A percentile compares a stretch with the other conserved stretches of the same genome.
Conservation (phyloP, 2,113 vertebrate species). For the Trematomus loennbergii region DNA sequence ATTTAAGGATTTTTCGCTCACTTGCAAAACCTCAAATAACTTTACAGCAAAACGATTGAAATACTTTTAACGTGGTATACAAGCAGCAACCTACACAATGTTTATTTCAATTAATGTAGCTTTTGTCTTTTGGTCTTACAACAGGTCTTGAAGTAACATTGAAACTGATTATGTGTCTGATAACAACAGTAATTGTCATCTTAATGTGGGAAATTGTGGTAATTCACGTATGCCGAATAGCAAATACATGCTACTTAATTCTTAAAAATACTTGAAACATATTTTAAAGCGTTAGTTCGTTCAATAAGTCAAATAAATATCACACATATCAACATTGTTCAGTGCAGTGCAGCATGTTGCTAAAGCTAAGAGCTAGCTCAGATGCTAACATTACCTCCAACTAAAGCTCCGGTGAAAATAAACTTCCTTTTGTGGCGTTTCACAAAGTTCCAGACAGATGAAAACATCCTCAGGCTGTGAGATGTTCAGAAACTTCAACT, state of each 20-base stretch:
- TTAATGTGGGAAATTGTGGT: not conserved
- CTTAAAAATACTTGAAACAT: not conserved
- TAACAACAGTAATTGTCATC: not conserved
- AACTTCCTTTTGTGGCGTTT: constrained; percentile 96
- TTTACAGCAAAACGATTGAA: too few relatives aligned
- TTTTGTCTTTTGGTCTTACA: not conserved
- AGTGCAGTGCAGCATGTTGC: not conserved
- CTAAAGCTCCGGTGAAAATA: constrained; percentile 88
- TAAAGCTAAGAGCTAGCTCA: constrained; percentile 8
- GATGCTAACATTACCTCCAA: constrained; percentile 86
- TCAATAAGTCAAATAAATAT: not conserved
- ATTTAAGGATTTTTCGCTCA: not conserved
- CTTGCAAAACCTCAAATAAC: too few relatives aligned
- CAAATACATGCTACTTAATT: not conserved
- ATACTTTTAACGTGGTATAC: rapidly evolving
- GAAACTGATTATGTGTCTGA: not conserved
- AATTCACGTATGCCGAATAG: not conserved
- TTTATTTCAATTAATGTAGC: not conserved
- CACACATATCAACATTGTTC: too few relatives aligned
- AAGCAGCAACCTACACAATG: rapidly evolving
- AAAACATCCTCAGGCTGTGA: constrained; percentile 84
- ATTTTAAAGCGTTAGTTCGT: rapidly evolving
- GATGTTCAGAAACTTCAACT: not conserved
- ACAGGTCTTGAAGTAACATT: too few relatives aligned
- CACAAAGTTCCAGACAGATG: constrained; percentile 91